Conservation (phyloP, 2,113 vertebrate genomes). For the Loxodonta africana region DNA sequence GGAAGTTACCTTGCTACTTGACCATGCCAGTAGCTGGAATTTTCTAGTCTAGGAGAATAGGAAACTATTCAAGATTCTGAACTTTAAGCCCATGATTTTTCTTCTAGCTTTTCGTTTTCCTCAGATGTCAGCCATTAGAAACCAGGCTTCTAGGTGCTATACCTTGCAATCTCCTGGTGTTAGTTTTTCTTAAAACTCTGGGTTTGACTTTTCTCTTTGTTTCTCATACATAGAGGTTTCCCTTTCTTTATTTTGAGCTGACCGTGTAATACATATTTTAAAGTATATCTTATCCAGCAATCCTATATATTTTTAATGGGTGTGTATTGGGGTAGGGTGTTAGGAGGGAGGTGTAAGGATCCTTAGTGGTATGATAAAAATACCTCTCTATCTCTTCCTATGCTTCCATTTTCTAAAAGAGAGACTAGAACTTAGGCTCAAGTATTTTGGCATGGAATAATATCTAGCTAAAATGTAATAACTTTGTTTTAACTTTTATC, state of each 20-base stretch:
- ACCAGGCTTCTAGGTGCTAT: background rate
- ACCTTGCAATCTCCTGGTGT: background rate
- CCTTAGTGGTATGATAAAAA: background rate
- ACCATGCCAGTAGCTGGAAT: background rate
- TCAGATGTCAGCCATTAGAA: background rate
- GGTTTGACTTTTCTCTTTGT: background rate
- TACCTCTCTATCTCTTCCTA: background rate
- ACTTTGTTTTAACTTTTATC: background rate
- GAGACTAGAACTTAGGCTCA: background rate
- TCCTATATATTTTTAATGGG: background rate
- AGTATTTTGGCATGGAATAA: background rate
- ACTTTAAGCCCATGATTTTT: background rate
- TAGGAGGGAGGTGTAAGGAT: background rate
- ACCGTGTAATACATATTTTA: background rate
- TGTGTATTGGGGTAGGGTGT: too few species aligned
- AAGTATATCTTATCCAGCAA: background rate
- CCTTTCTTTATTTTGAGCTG: background rate
- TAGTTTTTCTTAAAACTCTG: background rate
- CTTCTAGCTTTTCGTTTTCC: background rate
- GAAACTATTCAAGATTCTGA: background rate
- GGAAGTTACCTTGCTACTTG: background rate
- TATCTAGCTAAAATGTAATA: conserved; percentile 21
- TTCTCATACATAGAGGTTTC: background rate
- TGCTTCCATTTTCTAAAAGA: background rate
- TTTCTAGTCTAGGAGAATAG: background rate